Evolutionary conservation across 2,888 invertebrate species (phyloP), one percentile per base, ranked within the genome.

Genomic region (Drosophila mayaguana): DNA sequence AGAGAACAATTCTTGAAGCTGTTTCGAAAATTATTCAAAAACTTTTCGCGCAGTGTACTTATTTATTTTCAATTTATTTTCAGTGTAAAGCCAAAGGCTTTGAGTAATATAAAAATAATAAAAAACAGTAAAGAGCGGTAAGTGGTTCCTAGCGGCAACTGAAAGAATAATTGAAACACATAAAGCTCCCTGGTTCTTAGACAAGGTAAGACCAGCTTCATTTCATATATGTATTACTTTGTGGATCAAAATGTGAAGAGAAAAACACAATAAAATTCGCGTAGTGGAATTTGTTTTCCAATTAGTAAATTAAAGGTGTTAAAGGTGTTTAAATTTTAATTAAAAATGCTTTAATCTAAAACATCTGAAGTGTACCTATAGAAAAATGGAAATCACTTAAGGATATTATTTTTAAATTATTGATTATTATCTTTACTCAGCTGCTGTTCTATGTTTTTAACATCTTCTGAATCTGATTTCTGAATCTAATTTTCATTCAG

Each of bases 91-190:
- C 51, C 48, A 48, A 28, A 28, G n/a, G 28, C 25, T 25, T 46
- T 14, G 20, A 36, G 9, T 20, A 36, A 25, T 25, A 38, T 6
- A 48, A 50, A 32, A 4, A 48, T 2, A 48, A 22, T 5, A 14
- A 16, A 4, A 36, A 53, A 53, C 34, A 16, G 20, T 40, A 9
- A 67, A 66, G 20, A 34, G 20, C 50, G 68, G 67, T 68, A 57
- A 67, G 67, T 67, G 22, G 18, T 51, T 36, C 32, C 36, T 43
- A 59, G 34, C 25, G 25, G 55, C 54, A 43, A 32, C 20, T 54
- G 32, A 43, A 56, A 43, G 43, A 45, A 45, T 43, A 45, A 28
- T 32, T 54, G 18, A 56, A 56, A n/a, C 5, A 43, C 20, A 43
- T 22, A 54, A 54, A 38, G 53, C 53, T 12, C 38, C 20, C 50